Evolutionary conservation across 2,888 invertebrate genomes (phyloP).

Genomic region (Mellilla xanthometata): DNA sequence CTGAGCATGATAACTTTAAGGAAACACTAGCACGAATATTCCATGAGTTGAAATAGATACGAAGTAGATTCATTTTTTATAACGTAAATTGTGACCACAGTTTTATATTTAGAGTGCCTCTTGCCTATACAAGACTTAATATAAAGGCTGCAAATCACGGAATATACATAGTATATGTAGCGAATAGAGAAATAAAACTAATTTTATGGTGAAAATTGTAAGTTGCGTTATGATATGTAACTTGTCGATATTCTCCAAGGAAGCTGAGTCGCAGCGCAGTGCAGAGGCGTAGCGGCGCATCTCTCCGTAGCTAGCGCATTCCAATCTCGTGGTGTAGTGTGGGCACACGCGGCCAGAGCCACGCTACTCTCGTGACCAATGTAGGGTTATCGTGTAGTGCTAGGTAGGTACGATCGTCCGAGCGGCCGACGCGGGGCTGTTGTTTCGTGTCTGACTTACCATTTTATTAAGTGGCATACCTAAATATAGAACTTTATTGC

Average conservation of each 20-base stretch:
- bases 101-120: constrained; percentile 86
- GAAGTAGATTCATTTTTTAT: constrained; percentile 76
- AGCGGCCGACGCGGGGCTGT: constrained; percentile 46
- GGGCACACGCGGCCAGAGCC: constrained; percentile 39
- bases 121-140: constrained; percentile 83
- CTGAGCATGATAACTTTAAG: constrained; percentile 64
- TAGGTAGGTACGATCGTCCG: constrained; percentile 62
- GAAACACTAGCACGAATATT: constrained; percentile 73
- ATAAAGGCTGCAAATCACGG: constrained; percentile 83
- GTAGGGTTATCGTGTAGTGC: constrained; percentile 59
- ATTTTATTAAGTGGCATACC: constrained; percentile 78
- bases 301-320: constrained; percentile 69
- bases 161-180: constrained; percentile 81
- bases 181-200: constrained; percentile 66
- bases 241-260: constrained; percentile 42
- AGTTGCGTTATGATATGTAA: constrained; percentile 82
- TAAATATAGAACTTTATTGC: constrained; percentile 82
- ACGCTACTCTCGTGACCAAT: constrained; percentile 62
- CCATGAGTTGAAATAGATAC: constrained; percentile 69
- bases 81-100: constrained; percentile 81
- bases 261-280: too few species aligned
- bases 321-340: constrained; percentile 58
- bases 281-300: constrained; percentile 12
- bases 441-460: constrained; percentile 60
- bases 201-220: constrained; percentile 84